Conservation (phyloP, 2,797 vertebrate species). For the Esox masquinongy region DNA sequence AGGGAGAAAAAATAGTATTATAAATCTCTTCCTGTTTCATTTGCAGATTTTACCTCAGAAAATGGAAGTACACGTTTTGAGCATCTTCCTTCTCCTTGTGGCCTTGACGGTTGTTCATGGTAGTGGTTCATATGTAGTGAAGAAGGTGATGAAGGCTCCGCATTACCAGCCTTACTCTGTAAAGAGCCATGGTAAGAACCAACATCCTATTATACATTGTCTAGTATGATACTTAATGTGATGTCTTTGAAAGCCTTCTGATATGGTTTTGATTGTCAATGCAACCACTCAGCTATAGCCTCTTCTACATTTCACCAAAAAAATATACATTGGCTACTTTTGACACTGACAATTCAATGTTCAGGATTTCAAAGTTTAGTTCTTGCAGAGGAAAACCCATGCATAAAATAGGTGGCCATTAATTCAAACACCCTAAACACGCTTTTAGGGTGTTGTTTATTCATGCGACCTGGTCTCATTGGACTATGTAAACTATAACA, state of each 20-base stretch:
- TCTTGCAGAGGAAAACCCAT: conserved; percentile 11
- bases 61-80: conserved; percentile 85
- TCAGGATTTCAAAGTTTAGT: conserved; percentile 16
- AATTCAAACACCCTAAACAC: conserved; percentile 36
- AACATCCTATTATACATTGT: not conserved
- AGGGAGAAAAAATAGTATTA: conserved; percentile 13
- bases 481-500: too few relatives aligned
- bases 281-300: not conserved
- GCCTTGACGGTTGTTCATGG: conserved; percentile 82
- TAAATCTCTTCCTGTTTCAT: conserved; percentile 23
- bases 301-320: not conserved
- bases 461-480: too few relatives aligned
- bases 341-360: conserved; percentile 24
- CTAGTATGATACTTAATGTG: not conserved
- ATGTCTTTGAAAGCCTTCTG: not conserved
- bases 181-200: conserved; percentile 88
- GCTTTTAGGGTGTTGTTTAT: conserved; percentile 14
- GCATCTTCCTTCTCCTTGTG: conserved; percentile 79
- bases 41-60: conserved; percentile 76
- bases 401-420: conserved; percentile 24
- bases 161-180: conserved; percentile 83
- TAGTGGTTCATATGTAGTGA: conserved; percentile 82
- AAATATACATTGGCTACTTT: not conserved
- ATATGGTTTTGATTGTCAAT: not conserved
- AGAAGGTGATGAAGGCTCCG: conserved; percentile 83